phyloP scores from a whole-genome alignment of 2,797 vertebrate genomes.

The Acropternis orthonyx region DNA sequence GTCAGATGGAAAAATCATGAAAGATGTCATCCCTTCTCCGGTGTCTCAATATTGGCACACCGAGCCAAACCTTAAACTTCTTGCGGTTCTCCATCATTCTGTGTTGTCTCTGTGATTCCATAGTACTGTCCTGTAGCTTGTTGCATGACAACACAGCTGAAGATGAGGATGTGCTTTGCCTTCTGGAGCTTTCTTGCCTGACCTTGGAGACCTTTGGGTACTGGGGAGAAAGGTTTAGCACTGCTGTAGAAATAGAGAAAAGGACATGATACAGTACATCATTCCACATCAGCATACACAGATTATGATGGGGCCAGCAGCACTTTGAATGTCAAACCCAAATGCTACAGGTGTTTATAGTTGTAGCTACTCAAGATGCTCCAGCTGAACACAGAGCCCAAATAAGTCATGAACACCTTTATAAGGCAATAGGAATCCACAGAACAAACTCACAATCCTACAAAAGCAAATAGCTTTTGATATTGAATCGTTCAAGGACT shows the following conservation, averaged over 20 bases:
- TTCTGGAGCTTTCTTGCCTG: not conserved
- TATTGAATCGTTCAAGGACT: not conserved
- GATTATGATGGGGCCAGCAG: not conserved
- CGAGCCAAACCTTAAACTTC: not conserved
- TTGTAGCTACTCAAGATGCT: not conserved
- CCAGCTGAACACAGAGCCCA: not conserved
- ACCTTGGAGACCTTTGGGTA: not conserved
- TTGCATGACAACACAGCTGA: not conserved
- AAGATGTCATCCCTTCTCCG: not conserved
- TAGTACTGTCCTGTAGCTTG: not conserved
- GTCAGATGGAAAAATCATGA: not conserved
- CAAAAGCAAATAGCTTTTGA: constrained; percentile 22
- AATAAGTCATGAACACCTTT: not conserved
- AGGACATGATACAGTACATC: not conserved
- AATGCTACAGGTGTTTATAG: not conserved
- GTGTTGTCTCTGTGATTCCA: not conserved
- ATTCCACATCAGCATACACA: not conserved
- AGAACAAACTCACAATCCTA: not conserved
- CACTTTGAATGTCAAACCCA: not conserved
- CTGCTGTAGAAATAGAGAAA: not conserved
- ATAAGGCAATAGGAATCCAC: not conserved
- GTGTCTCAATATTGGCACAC: not conserved
- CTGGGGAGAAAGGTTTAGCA: not conserved
- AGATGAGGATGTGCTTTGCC: not conserved
- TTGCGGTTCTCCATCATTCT: not conserved